Conservation (phyloP, 2,113 vertebrate species). For the Erinaceus europaeus region DNA sequence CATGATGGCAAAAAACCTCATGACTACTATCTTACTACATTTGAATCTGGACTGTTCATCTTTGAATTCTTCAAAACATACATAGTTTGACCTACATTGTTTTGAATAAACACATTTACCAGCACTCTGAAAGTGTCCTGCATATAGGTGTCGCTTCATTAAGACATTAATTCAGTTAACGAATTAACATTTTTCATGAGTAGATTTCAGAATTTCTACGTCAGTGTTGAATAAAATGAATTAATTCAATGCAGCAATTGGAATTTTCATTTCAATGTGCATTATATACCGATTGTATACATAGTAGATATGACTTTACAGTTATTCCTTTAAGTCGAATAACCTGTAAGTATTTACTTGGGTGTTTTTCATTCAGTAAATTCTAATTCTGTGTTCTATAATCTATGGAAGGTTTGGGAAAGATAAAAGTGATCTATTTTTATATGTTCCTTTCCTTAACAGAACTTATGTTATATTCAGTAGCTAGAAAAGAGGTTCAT, state of each 20-base stretch:
- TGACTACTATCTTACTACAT: not conserved
- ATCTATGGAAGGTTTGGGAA: not conserved
- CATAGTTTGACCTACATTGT: not conserved
- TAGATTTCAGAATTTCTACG: not conserved
- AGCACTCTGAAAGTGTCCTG: slow-evolving; percentile 14
- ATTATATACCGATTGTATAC: too few relatives aligned
- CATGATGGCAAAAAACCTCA: not conserved
- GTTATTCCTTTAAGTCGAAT: not conserved
- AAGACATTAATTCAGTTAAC: not conserved
- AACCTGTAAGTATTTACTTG: slow-evolving; percentile 7
- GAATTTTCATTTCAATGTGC: too few relatives aligned
- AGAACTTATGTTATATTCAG: not conserved
- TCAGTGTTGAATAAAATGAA: not conserved
- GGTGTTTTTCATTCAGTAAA: not conserved
- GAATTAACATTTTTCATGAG: too few relatives aligned
- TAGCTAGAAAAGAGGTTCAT: not conserved
- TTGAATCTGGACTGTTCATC: not conserved
- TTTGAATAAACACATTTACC: slow-evolving; percentile 18
- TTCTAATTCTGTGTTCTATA: not conserved
- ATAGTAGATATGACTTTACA: too few relatives aligned
- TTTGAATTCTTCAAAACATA: not conserved
- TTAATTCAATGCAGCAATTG: too few relatives aligned
- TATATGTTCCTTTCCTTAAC: not conserved
- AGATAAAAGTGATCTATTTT: not conserved
- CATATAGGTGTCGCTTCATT: not conserved